Percentiles rank a stretch among this genome's conserved stretches.
Evolutionary conservation across 2,797 vertebrate species (phyloP).

Genomic region (Tapirus indicus): DNA sequence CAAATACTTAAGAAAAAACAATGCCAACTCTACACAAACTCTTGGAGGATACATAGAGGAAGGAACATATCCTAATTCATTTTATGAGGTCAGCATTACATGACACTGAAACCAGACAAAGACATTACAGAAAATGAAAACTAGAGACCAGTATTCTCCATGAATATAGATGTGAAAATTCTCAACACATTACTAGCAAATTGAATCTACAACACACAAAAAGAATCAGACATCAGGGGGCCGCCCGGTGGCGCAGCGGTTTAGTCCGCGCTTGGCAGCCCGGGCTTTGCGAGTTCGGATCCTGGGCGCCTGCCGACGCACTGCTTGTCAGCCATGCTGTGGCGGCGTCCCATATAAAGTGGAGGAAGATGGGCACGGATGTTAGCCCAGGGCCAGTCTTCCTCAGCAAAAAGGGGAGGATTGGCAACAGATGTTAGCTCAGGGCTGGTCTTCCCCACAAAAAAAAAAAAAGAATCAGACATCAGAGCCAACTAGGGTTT

Average conservation of each 20-base stretch:
- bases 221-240: neutral
- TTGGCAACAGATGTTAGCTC: too few species aligned
- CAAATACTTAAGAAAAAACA: neutral
- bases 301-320: too few species aligned
- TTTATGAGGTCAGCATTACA: neutral
- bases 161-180: neutral
- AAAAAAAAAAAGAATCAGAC: neutral
- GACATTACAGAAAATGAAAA: neutral
- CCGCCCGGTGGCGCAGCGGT: too few species aligned
- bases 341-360: too few species aligned
- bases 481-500: neutral
- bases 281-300: too few species aligned
- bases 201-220: neutral
- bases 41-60: neutral
- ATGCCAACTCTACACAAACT: neutral
- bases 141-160: neutral
- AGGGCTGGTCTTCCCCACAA: too few species aligned
- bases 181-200: neutral
- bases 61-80: neutral
- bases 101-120: neutral
- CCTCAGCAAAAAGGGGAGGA: too few species aligned
- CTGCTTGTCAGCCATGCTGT: too few species aligned
- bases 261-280: too few species aligned
- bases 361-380: too few species aligned
- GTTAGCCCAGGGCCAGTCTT: too few species aligned